Evolutionary conservation across 2,113 vertebrate species (phyloP).

Genomic region (Reinhardtius hippoglossoides): DNA sequence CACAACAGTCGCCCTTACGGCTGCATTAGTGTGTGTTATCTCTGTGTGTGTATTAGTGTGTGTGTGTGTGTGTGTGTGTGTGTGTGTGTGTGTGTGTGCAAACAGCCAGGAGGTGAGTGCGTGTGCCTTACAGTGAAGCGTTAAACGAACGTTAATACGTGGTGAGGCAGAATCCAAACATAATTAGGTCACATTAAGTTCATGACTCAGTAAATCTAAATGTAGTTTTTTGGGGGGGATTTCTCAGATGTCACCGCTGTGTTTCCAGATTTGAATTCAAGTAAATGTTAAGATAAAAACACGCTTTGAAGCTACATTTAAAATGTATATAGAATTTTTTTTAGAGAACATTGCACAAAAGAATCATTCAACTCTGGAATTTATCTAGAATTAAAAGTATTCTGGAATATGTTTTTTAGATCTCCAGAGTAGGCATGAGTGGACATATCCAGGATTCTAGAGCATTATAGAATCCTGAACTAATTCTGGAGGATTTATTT

Average conservation of each 20-base stretch:
- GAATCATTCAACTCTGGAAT: no score
- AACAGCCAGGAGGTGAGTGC: slow-evolving; percentile 53
- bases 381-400: no score
- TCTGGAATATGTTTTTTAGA: no score
- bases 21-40: not conserved
- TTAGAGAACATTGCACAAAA: no score
- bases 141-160: slow-evolving; percentile 64
- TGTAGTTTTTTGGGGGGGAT: not conserved
- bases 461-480: no score
- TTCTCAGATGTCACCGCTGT: slow-evolving; percentile 6
- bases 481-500: no score
- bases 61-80: no score
- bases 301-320: not conserved
- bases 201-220: slow-evolving; percentile 39
- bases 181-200: slow-evolving; percentile 67
- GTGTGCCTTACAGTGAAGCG: slow-evolving; percentile 32
- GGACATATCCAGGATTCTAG: no score
- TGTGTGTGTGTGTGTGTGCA: not conserved
- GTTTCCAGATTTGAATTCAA: not conserved
- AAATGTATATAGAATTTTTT: no score
- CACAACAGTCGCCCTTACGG: not conserved
- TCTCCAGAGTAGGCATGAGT: no score
- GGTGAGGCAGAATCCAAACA: slow-evolving; percentile 53
- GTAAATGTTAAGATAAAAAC: not conserved
- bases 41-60: not conserved